Conservation (phyloP, 2,113 vertebrate species). For the Seriola rivoliana region DNA sequence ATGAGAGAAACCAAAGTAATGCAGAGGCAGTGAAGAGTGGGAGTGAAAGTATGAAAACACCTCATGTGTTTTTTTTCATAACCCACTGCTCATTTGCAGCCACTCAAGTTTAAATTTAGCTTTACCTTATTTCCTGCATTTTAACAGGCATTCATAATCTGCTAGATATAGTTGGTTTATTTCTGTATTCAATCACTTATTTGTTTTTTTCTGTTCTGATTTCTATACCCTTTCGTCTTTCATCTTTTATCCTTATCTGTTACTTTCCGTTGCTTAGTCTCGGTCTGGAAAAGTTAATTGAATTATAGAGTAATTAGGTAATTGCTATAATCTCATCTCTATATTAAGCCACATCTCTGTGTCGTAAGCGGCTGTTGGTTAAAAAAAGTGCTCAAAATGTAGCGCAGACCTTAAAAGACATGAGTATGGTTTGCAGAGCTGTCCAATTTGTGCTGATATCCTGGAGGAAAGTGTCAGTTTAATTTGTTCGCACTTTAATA, state of each 20-base stretch:
- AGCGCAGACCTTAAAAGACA: background rate
- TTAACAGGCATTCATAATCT: background rate
- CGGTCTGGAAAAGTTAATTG: background rate
- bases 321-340: conserved; percentile 7
- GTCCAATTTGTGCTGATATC: background rate
- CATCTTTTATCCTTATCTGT: background rate
- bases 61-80: conserved; percentile 8
- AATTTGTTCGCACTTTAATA: background rate
- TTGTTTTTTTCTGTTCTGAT: background rate
- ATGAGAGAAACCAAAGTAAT: conserved; percentile 59
- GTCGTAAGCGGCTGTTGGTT: background rate
- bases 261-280: background rate
- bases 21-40: conserved; percentile 40
- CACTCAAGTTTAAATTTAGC: background rate
- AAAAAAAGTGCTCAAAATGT: background rate
- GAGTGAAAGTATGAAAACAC: conserved; percentile 28
- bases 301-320: background rate
- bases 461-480: background rate
- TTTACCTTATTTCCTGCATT: background rate
- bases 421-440: background rate
- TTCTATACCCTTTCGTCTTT: background rate
- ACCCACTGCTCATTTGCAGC: conserved; percentile 27
- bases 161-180: background rate
- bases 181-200: background rate
- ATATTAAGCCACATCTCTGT: background rate